Evolutionary conservation across 2,797 vertebrate genomes (phyloP).

Genomic region (Sciurus vulgaris): DNA sequence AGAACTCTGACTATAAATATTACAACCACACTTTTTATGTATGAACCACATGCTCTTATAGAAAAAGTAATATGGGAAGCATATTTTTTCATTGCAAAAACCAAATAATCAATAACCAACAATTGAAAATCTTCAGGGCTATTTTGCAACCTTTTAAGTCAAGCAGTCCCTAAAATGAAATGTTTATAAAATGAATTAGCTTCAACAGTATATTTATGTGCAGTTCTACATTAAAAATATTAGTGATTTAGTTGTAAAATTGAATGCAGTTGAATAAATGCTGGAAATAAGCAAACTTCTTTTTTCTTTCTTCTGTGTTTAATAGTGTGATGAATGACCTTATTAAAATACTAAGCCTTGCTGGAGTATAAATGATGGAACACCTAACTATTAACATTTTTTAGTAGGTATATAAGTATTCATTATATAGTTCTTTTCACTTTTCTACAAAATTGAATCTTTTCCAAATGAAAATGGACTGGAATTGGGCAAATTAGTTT

Average conservation of each 20-base stretch:
- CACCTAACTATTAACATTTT: not conserved
- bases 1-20: not conserved
- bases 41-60: not conserved
- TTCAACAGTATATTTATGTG: not conserved
- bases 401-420: not conserved
- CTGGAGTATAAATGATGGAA: not conserved
- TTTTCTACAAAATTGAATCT: not conserved
- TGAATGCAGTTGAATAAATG: slow-evolving; percentile 5
- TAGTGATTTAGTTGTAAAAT: not conserved
- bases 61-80: not conserved
- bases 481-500: not conserved
- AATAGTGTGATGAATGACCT: not conserved
- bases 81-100: not conserved
- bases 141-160: not conserved
- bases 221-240: not conserved
- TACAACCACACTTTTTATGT: not conserved
- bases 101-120: slow-evolving; percentile 21
- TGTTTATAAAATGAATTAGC: not conserved
- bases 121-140: not conserved
- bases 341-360: not conserved
- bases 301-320: not conserved
- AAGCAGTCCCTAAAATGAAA: not conserved
- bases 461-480: not conserved
- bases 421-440: not conserved
- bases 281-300: not conserved